phyloP scores from a whole-genome alignment of 2,888 invertebrate species.

The Tachina grossa region DNA sequence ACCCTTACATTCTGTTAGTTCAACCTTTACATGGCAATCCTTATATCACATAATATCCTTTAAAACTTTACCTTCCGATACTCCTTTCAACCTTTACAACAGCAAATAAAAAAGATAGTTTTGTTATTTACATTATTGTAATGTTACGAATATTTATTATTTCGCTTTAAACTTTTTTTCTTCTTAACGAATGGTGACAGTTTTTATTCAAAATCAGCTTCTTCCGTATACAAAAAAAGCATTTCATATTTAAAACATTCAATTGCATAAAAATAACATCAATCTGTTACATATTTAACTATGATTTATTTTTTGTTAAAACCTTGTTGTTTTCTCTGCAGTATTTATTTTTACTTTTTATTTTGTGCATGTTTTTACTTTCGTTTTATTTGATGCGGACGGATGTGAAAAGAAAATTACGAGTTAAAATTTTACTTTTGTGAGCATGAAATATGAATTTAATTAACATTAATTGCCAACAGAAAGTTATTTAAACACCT shows the following conservation, averaged over 20 bases:
- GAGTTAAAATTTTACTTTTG: constrained; percentile 22
- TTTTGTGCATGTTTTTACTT: not conserved
- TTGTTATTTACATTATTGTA: too few relatives aligned
- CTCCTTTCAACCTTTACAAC: too few relatives aligned
- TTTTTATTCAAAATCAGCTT: not conserved
- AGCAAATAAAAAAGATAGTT: too few relatives aligned
- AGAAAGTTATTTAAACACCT: constrained; percentile 76
- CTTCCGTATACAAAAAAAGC: not conserved
- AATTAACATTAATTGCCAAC: constrained; percentile 79
- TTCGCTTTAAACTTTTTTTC: too few relatives aligned
- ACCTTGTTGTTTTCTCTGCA: not conserved
- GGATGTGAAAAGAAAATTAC: constrained; percentile 5
- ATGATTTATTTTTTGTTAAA: constrained; percentile 62
- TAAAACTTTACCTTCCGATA: too few relatives aligned
- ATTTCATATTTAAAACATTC: not conserved
- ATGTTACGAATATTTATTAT: too few relatives aligned
- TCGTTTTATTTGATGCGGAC: constrained; percentile 14
- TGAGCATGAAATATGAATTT: constrained; percentile 77
- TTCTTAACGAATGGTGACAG: not conserved
- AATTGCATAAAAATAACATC: constrained; percentile 8
- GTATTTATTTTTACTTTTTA: not conserved
- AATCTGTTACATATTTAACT: constrained; percentile 32
- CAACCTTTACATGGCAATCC: too few relatives aligned
- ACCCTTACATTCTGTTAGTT: too few relatives aligned
- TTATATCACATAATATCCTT: too few relatives aligned